These are phyloP conservation scores for Neocrepidodera transversa DNA, from an alignment of 2,888 invertebrate genomes.

Conservation along the genomic window DNA sequence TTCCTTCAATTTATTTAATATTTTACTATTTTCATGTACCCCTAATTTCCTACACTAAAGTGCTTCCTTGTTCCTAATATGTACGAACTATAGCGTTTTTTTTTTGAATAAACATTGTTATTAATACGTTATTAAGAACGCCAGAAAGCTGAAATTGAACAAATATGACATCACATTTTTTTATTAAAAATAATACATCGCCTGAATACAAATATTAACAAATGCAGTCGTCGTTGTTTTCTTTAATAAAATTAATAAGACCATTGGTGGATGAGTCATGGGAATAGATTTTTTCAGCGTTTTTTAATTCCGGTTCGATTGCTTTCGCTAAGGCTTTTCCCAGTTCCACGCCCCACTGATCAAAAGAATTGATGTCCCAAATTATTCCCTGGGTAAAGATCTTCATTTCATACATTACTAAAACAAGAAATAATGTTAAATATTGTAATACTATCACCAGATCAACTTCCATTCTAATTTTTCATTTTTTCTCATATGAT, in stretches of 20 bases:
- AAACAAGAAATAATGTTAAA: slow-evolving; percentile 50
- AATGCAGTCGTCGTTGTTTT: background rate
- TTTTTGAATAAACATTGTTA: too few relatives aligned
- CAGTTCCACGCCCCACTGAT: slow-evolving; percentile 99
- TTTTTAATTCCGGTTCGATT: slow-evolving; percentile 91
- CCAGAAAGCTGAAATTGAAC: too few relatives aligned
- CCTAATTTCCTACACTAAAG: too few relatives aligned
- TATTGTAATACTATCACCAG: too few relatives aligned
- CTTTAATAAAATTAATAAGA: slow-evolving; percentile 92
- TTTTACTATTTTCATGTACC: too few relatives aligned
- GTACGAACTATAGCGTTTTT: too few relatives aligned
- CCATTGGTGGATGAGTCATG: slow-evolving; percentile 98
- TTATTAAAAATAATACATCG: too few relatives aligned
- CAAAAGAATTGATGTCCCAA: slow-evolving; percentile 99
- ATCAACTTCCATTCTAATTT: too few relatives aligned
- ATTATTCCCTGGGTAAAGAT: slow-evolving; percentile 98
- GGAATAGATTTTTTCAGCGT: slow-evolving; percentile 69
- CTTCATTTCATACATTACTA: slow-evolving; percentile 98
- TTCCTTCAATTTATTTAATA: too few relatives aligned
- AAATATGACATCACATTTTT: background rate
- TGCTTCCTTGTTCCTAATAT: too few relatives aligned
- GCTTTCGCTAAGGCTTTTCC: slow-evolving; percentile 98
- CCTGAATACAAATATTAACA: background rate
- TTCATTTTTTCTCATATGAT: too few relatives aligned
- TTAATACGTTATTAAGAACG: too few relatives aligned